phyloP scores from a whole-genome alignment of 1,140 invertebrate species.

The Cryptotermes secundus region DNA sequence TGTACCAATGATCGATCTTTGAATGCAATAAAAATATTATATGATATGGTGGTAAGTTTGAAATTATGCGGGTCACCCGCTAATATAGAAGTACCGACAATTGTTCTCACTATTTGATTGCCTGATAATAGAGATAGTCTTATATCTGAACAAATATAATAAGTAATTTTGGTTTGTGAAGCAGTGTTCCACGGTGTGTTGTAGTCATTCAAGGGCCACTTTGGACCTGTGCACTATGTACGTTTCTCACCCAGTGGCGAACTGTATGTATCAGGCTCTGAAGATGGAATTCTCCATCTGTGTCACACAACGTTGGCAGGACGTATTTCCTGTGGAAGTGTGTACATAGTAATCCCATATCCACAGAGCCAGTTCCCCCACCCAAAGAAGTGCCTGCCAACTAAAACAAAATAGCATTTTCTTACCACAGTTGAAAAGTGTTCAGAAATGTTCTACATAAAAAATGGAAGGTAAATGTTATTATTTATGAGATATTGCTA shows the following conservation, averaged over 20 bases:
- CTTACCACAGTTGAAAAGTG: neutral
- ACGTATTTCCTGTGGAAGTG: constrained; percentile 98
- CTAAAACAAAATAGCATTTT: neutral
- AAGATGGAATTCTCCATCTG: constrained; percentile 92
- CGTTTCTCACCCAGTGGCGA: constrained; percentile 92
- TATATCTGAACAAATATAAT: neutral
- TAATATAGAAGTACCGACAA: too few relatives aligned
- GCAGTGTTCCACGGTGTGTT: constrained; percentile 40
- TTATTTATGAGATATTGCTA: too few relatives aligned
- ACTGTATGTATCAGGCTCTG: constrained; percentile 93
- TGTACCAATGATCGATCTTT: too few relatives aligned
- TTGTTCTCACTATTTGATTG: too few relatives aligned
- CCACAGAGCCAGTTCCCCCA: constrained; percentile 1
- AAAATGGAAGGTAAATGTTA: too few relatives aligned
- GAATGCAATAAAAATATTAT: too few relatives aligned
- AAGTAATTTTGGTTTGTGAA: neutral
- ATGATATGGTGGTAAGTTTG: too few relatives aligned
- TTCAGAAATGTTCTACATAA: neutral
- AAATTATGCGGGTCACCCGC: too few relatives aligned
- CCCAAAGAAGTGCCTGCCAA: constrained; percentile 34
- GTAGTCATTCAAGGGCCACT: constrained; percentile 96
- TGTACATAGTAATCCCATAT: constrained; percentile 54
- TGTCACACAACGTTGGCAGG: constrained; percentile 94
- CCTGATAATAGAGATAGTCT: constrained; percentile 34
- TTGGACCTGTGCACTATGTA: constrained; percentile 94